Base-by-base conservation (phyloP, 2,797 vertebrate species). In the Helarctos malayanus region DNA sequence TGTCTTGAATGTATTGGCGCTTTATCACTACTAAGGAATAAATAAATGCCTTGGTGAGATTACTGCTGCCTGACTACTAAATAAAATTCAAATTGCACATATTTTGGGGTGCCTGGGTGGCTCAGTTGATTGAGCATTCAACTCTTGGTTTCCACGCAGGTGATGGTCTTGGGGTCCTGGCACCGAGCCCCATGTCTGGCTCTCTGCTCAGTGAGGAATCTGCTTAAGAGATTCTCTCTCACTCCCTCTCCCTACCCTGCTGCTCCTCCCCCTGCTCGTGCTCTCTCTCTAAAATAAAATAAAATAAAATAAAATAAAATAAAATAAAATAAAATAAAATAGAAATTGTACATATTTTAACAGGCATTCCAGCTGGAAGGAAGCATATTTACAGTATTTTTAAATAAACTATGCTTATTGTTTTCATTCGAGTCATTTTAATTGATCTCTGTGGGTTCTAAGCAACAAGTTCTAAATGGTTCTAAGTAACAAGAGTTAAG, bases 401-500 rank as follows among this genome's bases (percentile, higher is more conserved):
- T 5, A 68, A 65, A 65, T 65, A 65, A 75, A 80, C 57, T 65
- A 89, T 56, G 47, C 27, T 95, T 89, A 63, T 9, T 71, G 12
- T 93, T 93, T 89, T 94, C 83, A 86, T 86, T 82, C 73, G 83
- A 94, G 29, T 65, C 10, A 90, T 81, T 97, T 96, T 85, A 49
- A 80, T 63, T 96, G 47, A 95, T 79, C 90, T 95, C 80, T 95
- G 7, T 38, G 59, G 13, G 32, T 80, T 92, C n/a, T 63, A 89
- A 68, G 23, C 41, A 41, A 41, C 41, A 41, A 41, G 41, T 41
- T 41, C 41, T 41, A 41, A 41, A 7, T 41, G 41, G 41, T 41
- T 41, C 41, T 83, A 95, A 96, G 49, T 93, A 79, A 71, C 25
- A 81, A 76, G 14, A 76, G 21, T 91, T 75, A 91, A 25, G 29